phyloP scores from a whole-genome alignment of 1,140 invertebrate genomes.

The Hydropsyche tenuis region DNA sequence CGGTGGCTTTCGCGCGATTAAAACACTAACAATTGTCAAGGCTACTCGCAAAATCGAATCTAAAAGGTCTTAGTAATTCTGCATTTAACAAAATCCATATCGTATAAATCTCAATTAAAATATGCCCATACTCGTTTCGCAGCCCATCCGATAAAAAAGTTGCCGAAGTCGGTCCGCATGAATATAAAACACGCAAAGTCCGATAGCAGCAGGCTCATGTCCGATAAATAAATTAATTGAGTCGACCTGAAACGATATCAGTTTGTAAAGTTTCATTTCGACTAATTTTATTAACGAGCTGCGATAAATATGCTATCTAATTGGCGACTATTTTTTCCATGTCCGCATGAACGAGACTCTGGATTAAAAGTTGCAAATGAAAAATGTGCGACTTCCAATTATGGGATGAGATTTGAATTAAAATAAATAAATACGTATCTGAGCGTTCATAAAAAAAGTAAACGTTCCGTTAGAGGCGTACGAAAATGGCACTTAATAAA shows the following conservation, averaged over 20 bases:
- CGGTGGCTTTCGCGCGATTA: neutral
- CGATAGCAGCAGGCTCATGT: neutral
- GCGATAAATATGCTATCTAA: neutral
- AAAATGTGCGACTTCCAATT: slow-evolving; percentile 19
- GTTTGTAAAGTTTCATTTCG: slow-evolving; percentile 7
- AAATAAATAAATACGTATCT: neutral
- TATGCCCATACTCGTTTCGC: too few species aligned
- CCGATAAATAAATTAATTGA: slow-evolving; percentile 26
- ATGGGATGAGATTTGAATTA: slow-evolving; percentile 28
- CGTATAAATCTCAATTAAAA: too few species aligned
- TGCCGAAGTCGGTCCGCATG: neutral
- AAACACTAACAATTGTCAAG: slow-evolving; percentile 12
- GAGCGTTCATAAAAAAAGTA: neutral
- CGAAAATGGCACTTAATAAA: slow-evolving; percentile 26
- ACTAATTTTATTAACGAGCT: slow-evolving; percentile 19
- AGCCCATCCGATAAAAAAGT: neutral
- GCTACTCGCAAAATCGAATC: neutral
- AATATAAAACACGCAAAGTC: neutral
- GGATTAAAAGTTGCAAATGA: neutral
- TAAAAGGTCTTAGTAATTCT: too few species aligned
- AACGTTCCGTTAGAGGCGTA: slow-evolving; percentile 5
- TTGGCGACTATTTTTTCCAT: too few species aligned
- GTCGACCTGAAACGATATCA: neutral
- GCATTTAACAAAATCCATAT: too few species aligned
- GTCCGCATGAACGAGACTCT: too few species aligned